Evolutionary conservation across 2,797 vertebrate species (phyloP), one percentile per base, ranked within the genome.

Genomic region (Catostomus latipinnis): DNA sequence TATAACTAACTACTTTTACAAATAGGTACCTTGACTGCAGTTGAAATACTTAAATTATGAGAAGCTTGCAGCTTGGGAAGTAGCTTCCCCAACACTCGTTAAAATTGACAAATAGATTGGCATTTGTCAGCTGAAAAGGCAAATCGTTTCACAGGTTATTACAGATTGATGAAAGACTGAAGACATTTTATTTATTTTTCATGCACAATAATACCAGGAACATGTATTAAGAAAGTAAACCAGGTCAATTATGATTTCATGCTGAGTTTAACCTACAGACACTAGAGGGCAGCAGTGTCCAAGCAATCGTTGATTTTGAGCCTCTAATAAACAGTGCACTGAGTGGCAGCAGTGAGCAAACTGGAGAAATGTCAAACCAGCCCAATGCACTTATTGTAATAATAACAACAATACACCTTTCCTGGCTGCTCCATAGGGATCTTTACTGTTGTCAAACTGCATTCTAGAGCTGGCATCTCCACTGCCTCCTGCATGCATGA

Each of bases 361-460:
- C 18, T 50, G 4, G 16, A 0, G 34, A 66, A 45, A 54, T 46
- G 1, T 63, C n/a, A 45, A 74, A 46, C n/a, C n/a, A 16, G 72
- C 4, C 6, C 34, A 18, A 13, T 18, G 0, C 0, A 4, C 11
- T n/a, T 48, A 9, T 34, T 34, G 34, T 34, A 34, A 34, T 34
- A 3, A 34, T 34, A 34, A 11, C 49, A 14, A 79, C 86, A 22
- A 22, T 22, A 83, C 90, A 97, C 96, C 96, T 94, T 97, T 98
- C 91, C 96, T 94, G 85, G 92, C 92, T 45, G 93, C 94, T 86
- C 93, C 91, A 0, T 95, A 97, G 8, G 93, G 94, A 85, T 98
- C 96, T 91, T 97, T 98, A 90, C 93, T 97, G 84, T 92, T 93
- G 6, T 98, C 96, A 0, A 94, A 97, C 87, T 95, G 94, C 92